Base-by-base conservation (phyloP, 2,888 invertebrate genomes). In the Galeruca laticollis region DNA sequence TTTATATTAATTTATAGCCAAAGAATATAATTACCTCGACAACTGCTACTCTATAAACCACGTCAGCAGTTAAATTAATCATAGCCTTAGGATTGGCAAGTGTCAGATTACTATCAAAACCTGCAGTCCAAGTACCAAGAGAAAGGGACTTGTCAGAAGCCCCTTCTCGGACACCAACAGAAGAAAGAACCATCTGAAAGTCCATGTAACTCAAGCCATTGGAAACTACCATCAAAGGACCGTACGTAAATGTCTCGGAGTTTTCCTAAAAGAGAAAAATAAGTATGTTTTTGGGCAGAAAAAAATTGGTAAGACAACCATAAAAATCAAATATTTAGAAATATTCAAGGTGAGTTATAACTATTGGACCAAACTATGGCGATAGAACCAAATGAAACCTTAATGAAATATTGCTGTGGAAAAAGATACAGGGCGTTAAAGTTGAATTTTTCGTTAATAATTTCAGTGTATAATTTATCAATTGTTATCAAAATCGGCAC, bases 11-110 rank as follows among this genome's bases (percentile, higher is more conserved):
- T n/a, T n/a, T n/a, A n/a, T n/a, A n/a, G n/a, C n/a, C n/a, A n/a
- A n/a, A n/a, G n/a, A n/a, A n/a, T n/a, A n/a, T n/a, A 21, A 89
- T 87, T 86, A 95, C 95, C 88, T 93, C 89, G 31, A 95, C 92
- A 0, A 96, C 95, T 60, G 93, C 93, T 63, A 97, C 91, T 76
- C 95, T 89, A 86, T 96, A 97, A n/a, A 94, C 93, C 35, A 93
- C 90, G 78, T 93, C 91, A 3, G 95, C 94, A 0, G 92, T 92
- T 77, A 93, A 91, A 84, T 92, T 94, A 77, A 87, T 89, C 88
- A 94, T 90, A 61, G 89, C 89, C 75, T 88, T 88, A 54, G 90
- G 89, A 84, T 91, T 90, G 75, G 87, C 88, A 76, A 92, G 89
- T 59, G 89, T 86, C 65, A 96, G 85, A 11, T 90, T 89, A 43